Evolutionary conservation across 1,140 invertebrate species (phyloP).

Genomic region (Euglossa dilemma): DNA sequence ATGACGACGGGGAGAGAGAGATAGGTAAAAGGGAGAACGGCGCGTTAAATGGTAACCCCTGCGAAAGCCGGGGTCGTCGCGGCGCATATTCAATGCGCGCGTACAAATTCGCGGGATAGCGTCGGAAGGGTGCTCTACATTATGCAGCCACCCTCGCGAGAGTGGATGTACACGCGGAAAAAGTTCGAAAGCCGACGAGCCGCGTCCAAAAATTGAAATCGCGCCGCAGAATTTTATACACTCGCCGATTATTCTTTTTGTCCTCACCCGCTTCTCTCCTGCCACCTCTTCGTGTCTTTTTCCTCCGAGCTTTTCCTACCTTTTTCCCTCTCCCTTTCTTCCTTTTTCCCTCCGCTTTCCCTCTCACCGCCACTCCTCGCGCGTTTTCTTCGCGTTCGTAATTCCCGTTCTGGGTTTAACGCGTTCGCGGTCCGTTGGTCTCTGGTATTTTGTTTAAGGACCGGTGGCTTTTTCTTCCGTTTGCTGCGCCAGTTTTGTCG

Average conservation of each 20-base stretch:
- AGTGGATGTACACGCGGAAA: constrained; percentile 70
- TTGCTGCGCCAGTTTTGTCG: no score
- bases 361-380: neutral
- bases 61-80: neutral
- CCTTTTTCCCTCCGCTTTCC: neutral
- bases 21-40: constrained; percentile 16
- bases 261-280: no score
- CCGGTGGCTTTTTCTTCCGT: no score
- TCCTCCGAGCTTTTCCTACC: neutral
- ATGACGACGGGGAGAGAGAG: neutral
- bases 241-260: neutral
- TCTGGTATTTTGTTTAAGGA: no score
- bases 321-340: neutral
- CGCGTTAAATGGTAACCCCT: constrained; percentile 48
- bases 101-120: constrained; percentile 68
- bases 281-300: neutral
- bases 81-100: constrained; percentile 53
- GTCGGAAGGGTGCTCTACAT: constrained; percentile 60
- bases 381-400: neutral
- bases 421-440: neutral
- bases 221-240: constrained; percentile 55
- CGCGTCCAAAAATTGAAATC: constrained; percentile 72
- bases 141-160: constrained; percentile 71
- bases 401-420: neutral
- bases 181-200: constrained; percentile 59